Base-by-base conservation (phyloP, 1,140 invertebrate genomes). In the Thereuonema tuberculata region DNA sequence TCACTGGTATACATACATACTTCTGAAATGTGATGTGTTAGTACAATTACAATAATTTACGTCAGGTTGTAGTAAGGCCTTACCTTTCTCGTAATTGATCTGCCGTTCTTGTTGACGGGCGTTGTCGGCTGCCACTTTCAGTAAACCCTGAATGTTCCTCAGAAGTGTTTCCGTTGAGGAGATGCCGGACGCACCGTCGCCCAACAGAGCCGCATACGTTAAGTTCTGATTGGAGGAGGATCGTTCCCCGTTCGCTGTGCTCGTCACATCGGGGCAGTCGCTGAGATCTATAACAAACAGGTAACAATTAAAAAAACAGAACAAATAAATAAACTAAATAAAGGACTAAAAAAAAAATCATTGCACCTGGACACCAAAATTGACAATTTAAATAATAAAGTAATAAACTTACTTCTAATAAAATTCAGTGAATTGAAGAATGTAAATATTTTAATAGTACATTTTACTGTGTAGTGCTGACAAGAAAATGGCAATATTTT, bases 21-120 rank as follows among this genome's bases (percentile, higher is more conserved):
- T n/a, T n/a, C n/a, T n/a, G n/a, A n/a, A n/a, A n/a, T n/a, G n/a
- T n/a, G n/a, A n/a, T n/a, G n/a, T n/a, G n/a, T n/a, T n/a, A n/a
- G n/a, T n/a, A n/a, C n/a, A n/a, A n/a, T n/a, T n/a, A n/a, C n/a
- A n/a, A n/a, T n/a, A n/a, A n/a, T n/a, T n/a, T n/a, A n/a, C n/a
- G n/a, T n/a, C n/a, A n/a, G n/a, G n/a, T n/a, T n/a, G n/a, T n/a
- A n/a, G n/a, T n/a, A n/a, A n/a, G n/a, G 31, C 5, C 48, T 74
- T 77, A 95, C 93, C 90, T 91, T 93, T 95, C 77, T 96, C 92
- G 73, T 92, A 90, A 78, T 87, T 92, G 72, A 93, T 89, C 76
- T 94, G 89, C 64, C 90, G 81, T 72, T 96, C 92, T 74, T 94
- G 90, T 70, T 95, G 91, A 63, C 91, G 81, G 29, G 92, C 91